These are phyloP conservation scores for Acrobasis consociella DNA, from an alignment of 2,888 invertebrate species.

Conservation along the genomic window DNA sequence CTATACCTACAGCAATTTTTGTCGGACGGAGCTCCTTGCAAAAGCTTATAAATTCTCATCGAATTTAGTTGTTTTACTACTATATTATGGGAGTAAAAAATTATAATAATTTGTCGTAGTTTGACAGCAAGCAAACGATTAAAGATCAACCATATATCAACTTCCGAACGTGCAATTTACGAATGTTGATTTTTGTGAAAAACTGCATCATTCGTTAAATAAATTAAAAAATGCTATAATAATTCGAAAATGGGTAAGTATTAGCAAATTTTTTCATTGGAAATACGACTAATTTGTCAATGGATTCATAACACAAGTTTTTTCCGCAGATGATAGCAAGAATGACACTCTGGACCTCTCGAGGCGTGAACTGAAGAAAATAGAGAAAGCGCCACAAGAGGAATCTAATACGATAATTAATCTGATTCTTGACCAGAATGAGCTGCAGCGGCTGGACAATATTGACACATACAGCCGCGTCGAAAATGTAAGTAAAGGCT, in stretches of 20 bases:
- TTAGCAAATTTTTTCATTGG: neutral
- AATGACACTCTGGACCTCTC: constrained; percentile 88
- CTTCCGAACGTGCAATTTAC: constrained; percentile 56
- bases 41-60: neutral
- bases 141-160: no score
- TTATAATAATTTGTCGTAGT: neutral
- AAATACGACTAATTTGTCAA: neutral
- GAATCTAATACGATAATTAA: constrained; percentile 86
- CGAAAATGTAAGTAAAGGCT: constrained; percentile 84
- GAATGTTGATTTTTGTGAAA: constrained; percentile 61
- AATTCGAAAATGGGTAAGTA: constrained; percentile 60
- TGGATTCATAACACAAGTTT: constrained; percentile 12
- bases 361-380: constrained; percentile 90
- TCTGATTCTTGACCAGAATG: constrained; percentile 93
- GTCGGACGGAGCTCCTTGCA: neutral
- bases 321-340: constrained; percentile 47
- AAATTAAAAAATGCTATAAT: constrained; percentile 53
- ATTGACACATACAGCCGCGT: constrained; percentile 91
- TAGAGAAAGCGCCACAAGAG: constrained; percentile 87
- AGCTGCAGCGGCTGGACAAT: constrained; percentile 93
- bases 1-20: neutral
- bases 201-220: constrained; percentile 47
- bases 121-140: neutral
- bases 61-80: neutral
- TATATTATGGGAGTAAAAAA: neutral